Base-by-base conservation (phyloP, 2,797 vertebrate species). In the Eremophila alpestris region DNA sequence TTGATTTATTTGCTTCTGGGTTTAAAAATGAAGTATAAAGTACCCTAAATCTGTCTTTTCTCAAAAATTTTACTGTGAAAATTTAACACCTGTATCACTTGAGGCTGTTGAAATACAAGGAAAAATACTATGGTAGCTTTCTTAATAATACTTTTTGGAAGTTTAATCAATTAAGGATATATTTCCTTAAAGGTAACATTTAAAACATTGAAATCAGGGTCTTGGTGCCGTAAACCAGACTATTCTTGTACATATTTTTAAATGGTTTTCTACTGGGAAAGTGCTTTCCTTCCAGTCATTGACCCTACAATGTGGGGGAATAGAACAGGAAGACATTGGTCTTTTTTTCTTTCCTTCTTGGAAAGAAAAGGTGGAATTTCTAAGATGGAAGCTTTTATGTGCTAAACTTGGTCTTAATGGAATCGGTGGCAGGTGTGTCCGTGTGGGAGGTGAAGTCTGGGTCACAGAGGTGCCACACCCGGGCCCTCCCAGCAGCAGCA, bases 391-490 rank as follows among this genome's bases (percentile, higher is more conserved):
- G 34, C 23, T 4, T 69, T 41, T 58, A 16, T 19, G 11, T 80
- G 29, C 43, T 52, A 12, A 46, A 22, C 30, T 56, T 41, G 8
- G 9, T 43, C 70, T 15, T 46, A n/a, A 10, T 0, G 0, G 46
- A 34, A 17, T 51, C 0, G 1, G 24, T 16, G 5, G 2, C 32
- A 5, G 1, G 0, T 8, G 13, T 46, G 24, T 90, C 13, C 24
- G 13, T 29, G 29, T 7, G 24, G 41, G 46, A 55, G 19, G n/a
- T 43, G 38, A 23, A 13, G 5, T 22, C 7, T 49, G 54, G 6
- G 1, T 34, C 24, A 18, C 60, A 5, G 23, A 8, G 40, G 1
- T 59, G 62, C 16, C 54, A 9, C 4, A 0, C 12, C 40, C 2
- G 0, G 60, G 83, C 58, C 82, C 46, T 62, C 63, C 65, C 24